Evolutionary conservation across 2,797 vertebrate species (phyloP).

Genomic region (Lutjanus campechanus): DNA sequence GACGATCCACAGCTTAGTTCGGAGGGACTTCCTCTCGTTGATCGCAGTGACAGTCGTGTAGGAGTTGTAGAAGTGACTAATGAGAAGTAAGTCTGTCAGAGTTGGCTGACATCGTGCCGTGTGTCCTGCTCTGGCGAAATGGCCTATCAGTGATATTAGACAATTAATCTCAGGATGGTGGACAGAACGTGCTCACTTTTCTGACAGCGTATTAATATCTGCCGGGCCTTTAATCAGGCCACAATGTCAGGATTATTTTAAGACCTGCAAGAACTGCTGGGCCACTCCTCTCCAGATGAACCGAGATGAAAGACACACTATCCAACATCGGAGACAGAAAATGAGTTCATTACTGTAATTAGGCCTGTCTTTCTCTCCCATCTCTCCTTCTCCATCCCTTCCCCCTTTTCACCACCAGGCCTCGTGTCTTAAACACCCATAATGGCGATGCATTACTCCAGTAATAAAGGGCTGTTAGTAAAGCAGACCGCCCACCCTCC

Average conservation of each 20-base stretch:
- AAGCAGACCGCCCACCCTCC: constrained; percentile 70
- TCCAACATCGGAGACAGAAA: constrained; percentile 73
- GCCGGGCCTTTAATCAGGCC: constrained; percentile 79
- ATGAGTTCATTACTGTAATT: constrained; percentile 85
- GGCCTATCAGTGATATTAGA: constrained; percentile 33
- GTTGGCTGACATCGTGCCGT: constrained; percentile 26
- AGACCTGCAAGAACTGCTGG: constrained; percentile 72
- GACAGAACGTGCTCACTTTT: constrained; percentile 55
- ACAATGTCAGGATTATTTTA: constrained; percentile 85
- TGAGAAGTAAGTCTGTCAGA: constrained; percentile 20
- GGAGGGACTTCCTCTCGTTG: neutral
- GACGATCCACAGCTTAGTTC: constrained; percentile 6
- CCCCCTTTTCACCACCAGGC: constrained; percentile 51
- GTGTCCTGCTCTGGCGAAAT: constrained; percentile 38
- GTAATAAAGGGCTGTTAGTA: constrained; percentile 76
- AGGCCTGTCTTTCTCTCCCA: constrained; percentile 68
- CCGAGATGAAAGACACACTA: constrained; percentile 72
- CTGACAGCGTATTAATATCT: constrained; percentile 76
- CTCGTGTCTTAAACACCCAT: constrained; percentile 80
- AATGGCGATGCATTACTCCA: constrained; percentile 77
- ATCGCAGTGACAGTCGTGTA: constrained; percentile 24
- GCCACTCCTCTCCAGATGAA: constrained; percentile 70
- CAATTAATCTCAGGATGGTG: constrained; percentile 61
- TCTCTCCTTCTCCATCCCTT: constrained; percentile 44
- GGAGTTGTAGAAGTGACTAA: constrained; percentile 40